A percentile compares a stretch with the other conserved stretches of the same genome.
These are phyloP conservation scores for Penelope pileata DNA, from an alignment of 2,113 vertebrate species.

Conservation along the genomic window DNA sequence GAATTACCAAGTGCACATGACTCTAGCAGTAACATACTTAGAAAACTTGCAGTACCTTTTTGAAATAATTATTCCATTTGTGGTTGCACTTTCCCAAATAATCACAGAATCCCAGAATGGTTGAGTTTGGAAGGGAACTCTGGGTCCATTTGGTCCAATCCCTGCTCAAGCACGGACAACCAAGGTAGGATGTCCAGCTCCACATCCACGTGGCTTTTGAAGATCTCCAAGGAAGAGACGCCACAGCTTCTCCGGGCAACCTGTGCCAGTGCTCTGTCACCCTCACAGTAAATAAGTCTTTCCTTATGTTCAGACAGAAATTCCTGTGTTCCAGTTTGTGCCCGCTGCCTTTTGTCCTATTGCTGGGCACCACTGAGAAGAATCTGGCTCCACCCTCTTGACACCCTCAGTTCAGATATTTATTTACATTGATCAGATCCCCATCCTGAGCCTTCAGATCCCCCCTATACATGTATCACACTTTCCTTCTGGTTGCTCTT, in stretches of 20 bases:
- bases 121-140: not conserved
- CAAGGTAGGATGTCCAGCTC: not conserved
- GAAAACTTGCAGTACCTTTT: slow-evolving; percentile 28
- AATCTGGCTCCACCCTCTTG: too few relatives aligned
- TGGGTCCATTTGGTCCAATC: not conserved
- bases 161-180: not conserved
- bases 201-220: not conserved
- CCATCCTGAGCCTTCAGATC: too few relatives aligned
- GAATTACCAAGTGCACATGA: slow-evolving; percentile 39
- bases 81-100: not conserved
- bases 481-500: not conserved
- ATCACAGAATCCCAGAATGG: not conserved
- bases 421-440: too few relatives aligned
- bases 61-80: slow-evolving; percentile 26
- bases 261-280: not conserved
- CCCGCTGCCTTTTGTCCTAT: too few relatives aligned
- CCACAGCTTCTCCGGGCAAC: not conserved
- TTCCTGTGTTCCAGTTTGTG: too few relatives aligned
- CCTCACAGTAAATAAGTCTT: too few relatives aligned
- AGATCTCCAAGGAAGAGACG: not conserved
- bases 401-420: too few relatives aligned
- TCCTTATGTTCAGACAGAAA: too few relatives aligned
- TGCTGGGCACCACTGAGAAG: too few relatives aligned
- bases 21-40: slow-evolving; percentile 27
- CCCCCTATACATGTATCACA: not conserved